Base-by-base conservation (phyloP, 2,888 invertebrate genomes). In the Atrina japonica region DNA sequence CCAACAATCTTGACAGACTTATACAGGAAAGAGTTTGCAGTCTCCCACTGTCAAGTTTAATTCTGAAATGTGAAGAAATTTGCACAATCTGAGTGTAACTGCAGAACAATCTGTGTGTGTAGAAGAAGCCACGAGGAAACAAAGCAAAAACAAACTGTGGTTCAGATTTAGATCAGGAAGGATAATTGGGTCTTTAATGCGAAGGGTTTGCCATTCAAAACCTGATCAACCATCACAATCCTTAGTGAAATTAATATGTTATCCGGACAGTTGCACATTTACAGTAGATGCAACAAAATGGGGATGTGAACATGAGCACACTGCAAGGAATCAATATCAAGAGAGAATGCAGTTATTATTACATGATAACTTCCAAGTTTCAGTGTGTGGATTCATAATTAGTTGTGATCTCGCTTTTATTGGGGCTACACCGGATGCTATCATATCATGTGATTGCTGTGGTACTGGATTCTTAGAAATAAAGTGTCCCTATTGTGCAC, bases 381-480 rank as follows among this genome's bases (percentile, higher is more conserved):
- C 5, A 11, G 35, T 7, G 5, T 35, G 35, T 35, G 35, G 35
- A 35, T 35, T 35, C 11, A 11, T 35, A 11, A 35, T 35, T 11
- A 5, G 11, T 35, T 11, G 6, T 11, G 35, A 35, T 5, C 11
- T 30, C n/a, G 52, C 69, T 1, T 49, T 53, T 18, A 65, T 70
- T 63, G 66, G 70, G 3, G 73, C 73, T 27, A 68, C 70, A 23
- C 76, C 73, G 30, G 73, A 73, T 66, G 71, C 71, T 18, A 25
- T 47, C 5, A 49, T 70, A n/a, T 47, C 53, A 11, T 74, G 74
- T 59, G 68, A 68, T 16, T 74, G 72, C 41, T 76, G 72, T 66
- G 72, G 69, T 1, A 21, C 55, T 27, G 65, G 55, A 0, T 50
- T 58, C 27, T 5, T 74, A 18, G 72, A 74, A 41, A 68, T 74